Percentiles rank a stretch among this genome's conserved stretches.
These are phyloP conservation scores for Capricornis sumatraensis DNA, from an alignment of 2,113 vertebrate species.

Conservation along the genomic window DNA sequence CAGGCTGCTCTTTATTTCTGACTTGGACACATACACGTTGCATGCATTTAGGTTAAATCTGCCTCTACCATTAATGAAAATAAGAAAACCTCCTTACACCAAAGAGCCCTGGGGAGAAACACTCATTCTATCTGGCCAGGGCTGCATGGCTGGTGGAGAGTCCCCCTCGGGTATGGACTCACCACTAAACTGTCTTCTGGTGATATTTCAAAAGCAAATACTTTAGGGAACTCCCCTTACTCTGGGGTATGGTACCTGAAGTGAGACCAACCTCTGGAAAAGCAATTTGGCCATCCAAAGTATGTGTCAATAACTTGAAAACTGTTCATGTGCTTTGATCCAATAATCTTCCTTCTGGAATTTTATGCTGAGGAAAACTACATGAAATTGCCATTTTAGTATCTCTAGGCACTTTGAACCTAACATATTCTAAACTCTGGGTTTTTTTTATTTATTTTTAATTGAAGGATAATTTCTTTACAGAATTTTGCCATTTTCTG, in stretches of 20 bases:
- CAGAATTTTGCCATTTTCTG: neutral
- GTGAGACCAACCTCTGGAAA: neutral
- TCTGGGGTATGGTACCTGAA: neutral
- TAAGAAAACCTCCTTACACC: neutral
- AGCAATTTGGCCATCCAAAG: neutral
- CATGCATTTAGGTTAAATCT: neutral
- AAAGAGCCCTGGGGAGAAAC: neutral
- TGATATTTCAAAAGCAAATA: neutral
- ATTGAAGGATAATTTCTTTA: neutral
- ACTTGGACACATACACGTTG: neutral
- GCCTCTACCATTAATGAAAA: neutral
- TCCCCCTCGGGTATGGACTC: fast-evolving
- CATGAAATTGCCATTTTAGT: neutral
- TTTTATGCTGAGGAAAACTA: neutral
- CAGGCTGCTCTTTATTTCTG: neutral
- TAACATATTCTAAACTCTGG: neutral
- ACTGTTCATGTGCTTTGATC: neutral
- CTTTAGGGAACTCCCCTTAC: neutral
- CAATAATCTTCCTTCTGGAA: neutral
- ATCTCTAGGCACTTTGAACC: neutral
- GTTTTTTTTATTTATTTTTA: neutral
- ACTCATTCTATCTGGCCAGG: neutral
- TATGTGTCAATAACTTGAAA: neutral
- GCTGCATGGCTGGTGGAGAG: neutral
- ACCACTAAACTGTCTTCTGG: neutral